Evolutionary conservation across 2,888 invertebrate species (phyloP).

Genomic region (Pimpla rufipes): DNA sequence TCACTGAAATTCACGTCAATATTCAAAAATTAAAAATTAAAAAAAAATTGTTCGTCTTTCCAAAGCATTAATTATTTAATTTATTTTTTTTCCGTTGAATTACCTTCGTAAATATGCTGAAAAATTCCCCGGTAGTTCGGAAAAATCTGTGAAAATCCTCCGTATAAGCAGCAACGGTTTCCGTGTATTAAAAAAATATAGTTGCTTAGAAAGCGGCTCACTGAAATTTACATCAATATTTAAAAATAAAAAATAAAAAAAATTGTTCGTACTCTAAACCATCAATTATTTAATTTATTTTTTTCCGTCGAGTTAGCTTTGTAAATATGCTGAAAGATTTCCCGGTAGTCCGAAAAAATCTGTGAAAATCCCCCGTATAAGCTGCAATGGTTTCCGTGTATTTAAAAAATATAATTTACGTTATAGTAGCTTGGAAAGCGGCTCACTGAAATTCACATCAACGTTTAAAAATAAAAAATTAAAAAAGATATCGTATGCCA

Average conservation of each 20-base stretch:
- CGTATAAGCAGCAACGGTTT: neutral
- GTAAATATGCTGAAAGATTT: no score
- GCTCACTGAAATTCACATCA: neutral
- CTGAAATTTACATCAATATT: neutral
- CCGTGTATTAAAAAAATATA: neutral
- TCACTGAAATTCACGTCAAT: neutral
- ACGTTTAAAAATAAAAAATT: neutral
- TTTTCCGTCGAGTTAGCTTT: neutral
- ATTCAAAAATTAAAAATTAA: neutral
- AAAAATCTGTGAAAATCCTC: no score
- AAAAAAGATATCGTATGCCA: neutral
- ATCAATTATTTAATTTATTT: neutral
- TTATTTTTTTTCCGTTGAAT: neutral
- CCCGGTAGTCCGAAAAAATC: no score
- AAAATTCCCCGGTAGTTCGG: no score
- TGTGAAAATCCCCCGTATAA: neutral
- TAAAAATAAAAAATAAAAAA: neutral
- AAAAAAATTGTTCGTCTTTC: neutral
- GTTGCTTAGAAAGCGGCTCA: neutral
- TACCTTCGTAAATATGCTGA: constrained; percentile 19
- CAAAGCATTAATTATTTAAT: neutral
- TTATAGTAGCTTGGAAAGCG: constrained; percentile 5
- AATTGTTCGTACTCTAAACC: neutral
- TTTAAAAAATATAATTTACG: constrained; percentile 18
- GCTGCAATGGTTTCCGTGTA: neutral